Percentiles rank a stretch among this genome's conserved stretches.
Conservation (phyloP, 2,113 vertebrate genomes). For the Neolamprologus variostigma region DNA sequence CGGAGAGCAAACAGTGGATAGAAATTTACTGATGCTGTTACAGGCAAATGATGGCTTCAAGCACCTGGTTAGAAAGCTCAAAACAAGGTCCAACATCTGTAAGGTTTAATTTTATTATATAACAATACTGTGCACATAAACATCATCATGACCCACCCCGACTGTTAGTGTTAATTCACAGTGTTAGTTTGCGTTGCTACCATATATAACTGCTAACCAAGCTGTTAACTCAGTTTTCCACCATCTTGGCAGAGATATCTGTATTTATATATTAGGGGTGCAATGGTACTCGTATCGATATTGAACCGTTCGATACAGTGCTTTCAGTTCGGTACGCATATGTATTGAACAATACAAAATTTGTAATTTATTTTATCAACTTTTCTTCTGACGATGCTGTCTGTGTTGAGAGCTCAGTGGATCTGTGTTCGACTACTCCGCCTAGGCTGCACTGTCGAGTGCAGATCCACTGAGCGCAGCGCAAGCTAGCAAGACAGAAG, state of each 20-base stretch:
- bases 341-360: rapidly evolving
- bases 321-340: neutral
- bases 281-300: rapidly evolving
- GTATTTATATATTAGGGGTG: neutral
- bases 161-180: neutral
- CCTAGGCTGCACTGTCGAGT: too few species aligned
- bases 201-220: neutral
- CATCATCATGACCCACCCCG: neutral
- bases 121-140: neutral
- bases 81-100: neutral
- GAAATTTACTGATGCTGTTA: neutral
- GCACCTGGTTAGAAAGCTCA: neutral
- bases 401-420: too few species aligned
- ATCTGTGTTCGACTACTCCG: rapidly evolving
- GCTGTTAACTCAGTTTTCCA: neutral
- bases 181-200: neutral
- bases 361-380: neutral
- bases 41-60: neutral
- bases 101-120: neutral
- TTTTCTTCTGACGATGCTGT: neutral
- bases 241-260: neutral
- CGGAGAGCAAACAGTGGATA: neutral
- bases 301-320: neutral
- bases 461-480: rapidly evolving
- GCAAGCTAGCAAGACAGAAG: too few species aligned